Evolutionary conservation across 2,113 vertebrate genomes (phyloP).

Genomic region (Poecilia latipinna): DNA sequence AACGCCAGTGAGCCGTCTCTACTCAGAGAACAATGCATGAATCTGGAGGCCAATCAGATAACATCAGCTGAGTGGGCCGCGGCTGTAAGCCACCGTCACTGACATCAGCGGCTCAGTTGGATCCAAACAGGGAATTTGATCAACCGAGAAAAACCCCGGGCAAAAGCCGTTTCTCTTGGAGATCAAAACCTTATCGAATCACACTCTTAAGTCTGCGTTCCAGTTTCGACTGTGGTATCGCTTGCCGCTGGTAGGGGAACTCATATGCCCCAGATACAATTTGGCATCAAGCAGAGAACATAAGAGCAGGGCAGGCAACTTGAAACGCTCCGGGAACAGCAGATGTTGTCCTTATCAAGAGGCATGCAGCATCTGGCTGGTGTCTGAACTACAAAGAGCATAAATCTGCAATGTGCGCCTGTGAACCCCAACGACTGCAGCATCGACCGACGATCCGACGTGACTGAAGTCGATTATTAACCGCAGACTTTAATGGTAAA

Average conservation of each 20-base stretch:
- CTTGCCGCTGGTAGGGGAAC: conserved; percentile 20
- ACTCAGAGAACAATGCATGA: conserved; percentile 51
- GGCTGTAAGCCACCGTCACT: conserved; percentile 44
- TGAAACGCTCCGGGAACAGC: conserved; percentile 43
- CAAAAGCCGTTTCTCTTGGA: conserved; percentile 27
- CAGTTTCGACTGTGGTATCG: conserved; percentile 44
- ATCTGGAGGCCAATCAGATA: conserved; percentile 66
- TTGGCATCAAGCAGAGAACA: conserved; percentile 47
- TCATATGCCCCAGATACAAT: conserved; percentile 53
- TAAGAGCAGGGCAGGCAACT: conserved; percentile 39
- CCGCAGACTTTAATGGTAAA: conserved; percentile 18
- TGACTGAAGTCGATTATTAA: conserved; percentile 63
- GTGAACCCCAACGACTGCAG: not conserved
- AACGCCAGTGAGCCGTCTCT: conserved; percentile 42
- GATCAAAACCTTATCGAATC: conserved; percentile 59
- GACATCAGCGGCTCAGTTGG: conserved; percentile 66
- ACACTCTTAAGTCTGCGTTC: conserved; percentile 17
- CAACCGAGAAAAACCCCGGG: conserved; percentile 17
- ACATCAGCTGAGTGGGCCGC: conserved; percentile 45
- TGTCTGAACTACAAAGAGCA: conserved; percentile 11
- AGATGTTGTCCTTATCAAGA: conserved; percentile 47
- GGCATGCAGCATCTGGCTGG: conserved; percentile 28
- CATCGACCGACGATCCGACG: conserved; percentile 28
- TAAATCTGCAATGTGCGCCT: conserved; percentile 32
- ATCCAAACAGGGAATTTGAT: conserved; percentile 56